Evolutionary conservation across 2,888 invertebrate species (phyloP).

Genomic region (Eupeodes luniger): DNA sequence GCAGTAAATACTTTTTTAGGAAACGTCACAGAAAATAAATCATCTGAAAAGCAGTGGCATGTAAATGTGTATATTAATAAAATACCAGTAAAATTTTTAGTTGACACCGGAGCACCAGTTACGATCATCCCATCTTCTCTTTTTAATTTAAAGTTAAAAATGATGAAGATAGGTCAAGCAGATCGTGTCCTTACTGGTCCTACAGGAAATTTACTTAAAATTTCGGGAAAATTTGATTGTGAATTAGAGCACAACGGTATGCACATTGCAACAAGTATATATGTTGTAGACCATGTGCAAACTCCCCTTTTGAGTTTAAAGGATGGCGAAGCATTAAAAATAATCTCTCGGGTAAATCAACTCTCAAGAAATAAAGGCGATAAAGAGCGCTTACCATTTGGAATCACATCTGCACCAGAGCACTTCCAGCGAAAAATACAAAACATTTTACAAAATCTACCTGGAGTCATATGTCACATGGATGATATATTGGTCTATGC

Average conservation of each 20-base stretch:
- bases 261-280: background rate
- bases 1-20: conserved; percentile 14
- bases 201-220: conserved; percentile 17
- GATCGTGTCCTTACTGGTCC: conserved; percentile 2
- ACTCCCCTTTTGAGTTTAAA: conserved; percentile 25
- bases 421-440: conserved; percentile 50
- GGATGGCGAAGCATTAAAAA: conserved; percentile 12
- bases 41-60: conserved; percentile 10
- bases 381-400: conserved; percentile 46
- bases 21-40: conserved; percentile 7
- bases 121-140: conserved; percentile 9
- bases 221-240: background rate
- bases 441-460: conserved; percentile 37
- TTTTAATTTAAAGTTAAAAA: conserved; percentile 34
- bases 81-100: conserved; percentile 9
- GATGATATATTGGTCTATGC: conserved; percentile 67
- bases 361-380: conserved; percentile 9
- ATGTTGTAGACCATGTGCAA: conserved; percentile 1
- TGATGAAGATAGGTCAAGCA: background rate
- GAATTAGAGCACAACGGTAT: background rate
- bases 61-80: background rate
- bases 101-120: conserved; percentile 28
- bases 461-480: conserved; percentile 42
- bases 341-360: conserved; percentile 1
- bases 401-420: conserved; percentile 60